Base-by-base conservation (phyloP, 1,140 invertebrate genomes). In the Aphis gossypii region DNA sequence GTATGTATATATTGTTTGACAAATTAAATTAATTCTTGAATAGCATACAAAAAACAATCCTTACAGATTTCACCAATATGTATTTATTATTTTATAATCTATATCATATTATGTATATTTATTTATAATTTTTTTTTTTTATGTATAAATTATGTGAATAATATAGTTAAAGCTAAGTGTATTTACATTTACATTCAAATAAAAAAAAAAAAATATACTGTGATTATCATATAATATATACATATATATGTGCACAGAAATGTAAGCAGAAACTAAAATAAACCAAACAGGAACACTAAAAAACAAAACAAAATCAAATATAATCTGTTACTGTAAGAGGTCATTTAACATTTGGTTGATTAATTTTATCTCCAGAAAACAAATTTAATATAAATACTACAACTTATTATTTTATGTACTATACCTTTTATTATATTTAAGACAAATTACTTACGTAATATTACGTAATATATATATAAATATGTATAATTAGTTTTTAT, bases 1-100 rank as follows among this genome's bases (percentile, higher is more conserved):
- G 82, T 93, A 84, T 93, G 92, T 56, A 93, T 93, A 86, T 93
- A 86, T 84, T 93, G 92, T 84, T 84, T 93, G 44, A 84, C 92
- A 54, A 93, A 93, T 86, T 86, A 44, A 84, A 51, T 41, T 1
- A 84, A 51, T 82, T 84, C 18, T 48, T 83, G 18, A 92, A 35
- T 83, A 51, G 35, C 54, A 38, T 38, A 84, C 11, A 84, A 83
- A 93, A 92, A 51, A 18, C 54, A 54, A 48, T 56, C 46, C 6
- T 48, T 44, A 84, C 30, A 84, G 11, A 83, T 83, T 92, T 92
- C 68, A 92, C 68, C 68, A 92, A 82, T 51, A 82, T 83, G 44
- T 48, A 38, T 82, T 68, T 92, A 82, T 82, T 76, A 35, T 48
- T 76, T 30, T 92, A 46, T 60, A 90, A 68, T 18, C 60, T 76